Evolutionary conservation across 2,888 invertebrate genomes (phyloP).

Genomic region (Anorthoa munda): DNA sequence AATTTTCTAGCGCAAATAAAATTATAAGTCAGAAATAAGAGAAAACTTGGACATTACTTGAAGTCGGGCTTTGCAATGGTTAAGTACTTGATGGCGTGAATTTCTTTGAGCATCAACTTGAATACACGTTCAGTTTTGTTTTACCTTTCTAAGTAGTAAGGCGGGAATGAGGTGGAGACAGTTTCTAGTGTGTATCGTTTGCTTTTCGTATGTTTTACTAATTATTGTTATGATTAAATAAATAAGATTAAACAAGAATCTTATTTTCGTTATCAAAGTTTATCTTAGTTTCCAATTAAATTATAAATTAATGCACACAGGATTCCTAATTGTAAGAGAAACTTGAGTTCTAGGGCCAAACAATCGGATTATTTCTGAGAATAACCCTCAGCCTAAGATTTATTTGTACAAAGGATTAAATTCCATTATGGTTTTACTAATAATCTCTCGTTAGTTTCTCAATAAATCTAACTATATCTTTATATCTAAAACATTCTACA

Average conservation of each 20-base stretch:
- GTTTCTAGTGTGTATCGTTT: background rate
- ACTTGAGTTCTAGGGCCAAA: background rate
- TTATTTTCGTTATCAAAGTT: too few species aligned
- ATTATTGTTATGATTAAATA: background rate
- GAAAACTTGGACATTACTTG: slow-evolving; percentile 23
- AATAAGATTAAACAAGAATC: background rate
- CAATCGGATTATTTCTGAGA: background rate
- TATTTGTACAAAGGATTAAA: background rate
- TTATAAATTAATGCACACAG: too few species aligned
- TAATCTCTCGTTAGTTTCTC: background rate
- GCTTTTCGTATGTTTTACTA: background rate
- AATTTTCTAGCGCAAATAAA: slow-evolving; percentile 47
- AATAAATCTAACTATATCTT: background rate
- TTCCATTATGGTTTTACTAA: background rate
- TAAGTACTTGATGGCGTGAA: slow-evolving; percentile 6
- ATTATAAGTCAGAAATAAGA: slow-evolving; percentile 51
- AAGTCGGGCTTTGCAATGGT: slow-evolving; percentile 13
- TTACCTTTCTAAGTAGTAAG: background rate
- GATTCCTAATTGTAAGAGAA: background rate
- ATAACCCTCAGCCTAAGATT: background rate
- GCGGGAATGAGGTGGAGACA: background rate
- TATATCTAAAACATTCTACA: background rate
- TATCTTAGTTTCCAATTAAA: background rate
- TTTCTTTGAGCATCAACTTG: slow-evolving; percentile 1
- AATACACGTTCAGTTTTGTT: background rate